Conservation (phyloP, 2,888 invertebrate species). For the Lasioglossum vierecki region DNA sequence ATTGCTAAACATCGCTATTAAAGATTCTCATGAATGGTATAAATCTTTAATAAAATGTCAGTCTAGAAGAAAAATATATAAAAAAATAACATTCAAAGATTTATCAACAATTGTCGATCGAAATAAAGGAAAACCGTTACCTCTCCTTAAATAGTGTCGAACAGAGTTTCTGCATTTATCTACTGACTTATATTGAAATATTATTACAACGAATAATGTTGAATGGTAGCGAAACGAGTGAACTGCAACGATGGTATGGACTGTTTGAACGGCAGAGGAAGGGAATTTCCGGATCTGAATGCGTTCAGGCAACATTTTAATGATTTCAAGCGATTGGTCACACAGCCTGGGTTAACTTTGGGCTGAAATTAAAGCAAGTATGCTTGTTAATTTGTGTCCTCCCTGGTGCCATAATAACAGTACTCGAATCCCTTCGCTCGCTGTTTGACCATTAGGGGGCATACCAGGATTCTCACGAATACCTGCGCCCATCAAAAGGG, state of each 20-base stretch:
- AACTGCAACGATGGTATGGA: not conserved
- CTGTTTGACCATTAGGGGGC: constrained; percentile 79
- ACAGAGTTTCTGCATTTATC: not conserved
- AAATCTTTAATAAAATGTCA: too few relatives aligned
- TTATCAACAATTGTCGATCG: too few relatives aligned
- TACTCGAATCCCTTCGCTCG: constrained; percentile 71
- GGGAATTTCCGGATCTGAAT: not conserved
- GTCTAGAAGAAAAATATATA: too few relatives aligned
- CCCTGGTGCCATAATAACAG: constrained; percentile 74
- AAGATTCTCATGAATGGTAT: too few relatives aligned
- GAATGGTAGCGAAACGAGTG: not conserved
- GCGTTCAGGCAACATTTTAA: constrained; percentile 36
- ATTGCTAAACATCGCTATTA: too few relatives aligned
- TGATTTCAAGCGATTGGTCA: constrained; percentile 41
- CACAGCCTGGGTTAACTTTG: constrained; percentile 27
- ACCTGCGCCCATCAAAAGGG: constrained; percentile 66
- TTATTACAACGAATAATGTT: not conserved
- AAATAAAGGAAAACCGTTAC: too few relatives aligned
- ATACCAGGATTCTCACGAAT: constrained; percentile 57
- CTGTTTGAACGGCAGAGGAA: not conserved
- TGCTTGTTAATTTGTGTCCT: constrained; percentile 75
- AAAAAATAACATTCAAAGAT: too few relatives aligned
- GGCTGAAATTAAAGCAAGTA: constrained; percentile 77
- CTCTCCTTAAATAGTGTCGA: too few relatives aligned
- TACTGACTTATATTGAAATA: not conserved